phyloP scores from a whole-genome alignment of 2,888 invertebrate genomes.

The Nipponacmea schrenckii region DNA sequence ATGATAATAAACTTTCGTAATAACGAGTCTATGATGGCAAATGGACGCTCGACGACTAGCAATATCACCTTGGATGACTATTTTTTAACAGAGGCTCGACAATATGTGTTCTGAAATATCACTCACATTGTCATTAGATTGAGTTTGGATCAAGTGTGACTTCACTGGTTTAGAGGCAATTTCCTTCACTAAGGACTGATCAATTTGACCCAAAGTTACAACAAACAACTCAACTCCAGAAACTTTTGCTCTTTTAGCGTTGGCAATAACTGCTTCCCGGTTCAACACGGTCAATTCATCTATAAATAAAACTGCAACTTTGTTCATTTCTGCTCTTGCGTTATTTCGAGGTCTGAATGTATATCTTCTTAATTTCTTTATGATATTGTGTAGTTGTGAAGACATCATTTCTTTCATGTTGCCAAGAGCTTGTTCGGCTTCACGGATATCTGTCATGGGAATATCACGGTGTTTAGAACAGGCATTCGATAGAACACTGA shows the following conservation, averaged over 20 bases:
- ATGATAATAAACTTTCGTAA: too few species aligned
- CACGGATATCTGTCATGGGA: neutral
- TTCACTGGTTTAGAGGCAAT: neutral
- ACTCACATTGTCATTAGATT: neutral
- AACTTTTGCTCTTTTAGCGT: conserved; percentile 13
- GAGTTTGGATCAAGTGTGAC: neutral
- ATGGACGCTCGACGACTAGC: too few species aligned
- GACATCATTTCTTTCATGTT: neutral
- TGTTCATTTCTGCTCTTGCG: neutral
- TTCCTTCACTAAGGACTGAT: neutral
- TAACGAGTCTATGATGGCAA: too few species aligned
- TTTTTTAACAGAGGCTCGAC: neutral
- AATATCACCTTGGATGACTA: too few species aligned
- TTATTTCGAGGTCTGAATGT: neutral
- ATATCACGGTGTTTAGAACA: neutral
- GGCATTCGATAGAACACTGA: conserved; percentile 4
- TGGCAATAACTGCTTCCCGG: neutral
- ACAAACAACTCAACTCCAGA: conserved; percentile 19
- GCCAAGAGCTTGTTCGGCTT: neutral
- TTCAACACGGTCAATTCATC: conserved; percentile 12
- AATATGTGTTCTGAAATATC: neutral
- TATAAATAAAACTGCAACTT: conserved; percentile 11
- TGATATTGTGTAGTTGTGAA: neutral
- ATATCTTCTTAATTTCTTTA: neutral
- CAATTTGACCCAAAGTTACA: conserved; percentile 6